Conservation (phyloP, 2,888 invertebrate species). For the Melanargia galathea region DNA sequence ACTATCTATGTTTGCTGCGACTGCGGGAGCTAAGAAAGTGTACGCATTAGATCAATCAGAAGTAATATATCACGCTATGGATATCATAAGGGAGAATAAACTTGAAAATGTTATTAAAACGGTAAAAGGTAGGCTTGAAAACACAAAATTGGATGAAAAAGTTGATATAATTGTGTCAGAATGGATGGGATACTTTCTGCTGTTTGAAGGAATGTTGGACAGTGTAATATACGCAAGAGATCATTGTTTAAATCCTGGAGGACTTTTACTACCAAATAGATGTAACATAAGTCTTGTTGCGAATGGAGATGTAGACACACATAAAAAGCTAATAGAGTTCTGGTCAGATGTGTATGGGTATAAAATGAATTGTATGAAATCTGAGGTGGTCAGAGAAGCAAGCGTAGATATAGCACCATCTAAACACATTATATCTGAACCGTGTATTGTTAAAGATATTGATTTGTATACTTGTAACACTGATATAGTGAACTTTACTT, state of each 20-base stretch:
- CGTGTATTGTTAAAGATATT: slow-evolving; percentile 85
- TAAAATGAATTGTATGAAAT: slow-evolving; percentile 95
- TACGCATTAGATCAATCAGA: slow-evolving; percentile 98
- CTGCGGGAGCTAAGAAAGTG: slow-evolving; percentile 94
- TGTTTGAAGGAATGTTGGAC: slow-evolving; percentile 98
- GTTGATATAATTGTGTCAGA: slow-evolving; percentile 97
- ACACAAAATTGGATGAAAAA: slow-evolving; percentile 88
- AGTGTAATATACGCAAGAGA: slow-evolving; percentile 95
- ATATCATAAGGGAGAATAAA: slow-evolving; percentile 94
- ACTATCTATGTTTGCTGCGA: slow-evolving; percentile 98
- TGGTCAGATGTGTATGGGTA: slow-evolving; percentile 98
- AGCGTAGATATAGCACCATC: slow-evolving; percentile 76
- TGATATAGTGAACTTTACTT: slow-evolving; percentile 87
- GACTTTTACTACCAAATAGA: slow-evolving; percentile 90
- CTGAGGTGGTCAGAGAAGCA: slow-evolving; percentile 90
- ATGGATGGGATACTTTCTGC: slow-evolving; percentile 99
- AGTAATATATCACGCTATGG: slow-evolving; percentile 97
- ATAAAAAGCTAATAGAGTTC: slow-evolving; percentile 88
- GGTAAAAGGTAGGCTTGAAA: slow-evolving; percentile 93
- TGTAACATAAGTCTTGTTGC: slow-evolving; percentile 92
- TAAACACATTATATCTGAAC: slow-evolving; percentile 85
- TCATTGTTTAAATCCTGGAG: slow-evolving; percentile 88
- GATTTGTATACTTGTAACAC: slow-evolving; percentile 89
- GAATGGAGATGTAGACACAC: slow-evolving; percentile 88
- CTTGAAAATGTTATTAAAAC: slow-evolving; percentile 87